Evolutionary conservation across 1,140 invertebrate species (phyloP).

Genomic region (Heliothis subflexa): DNA sequence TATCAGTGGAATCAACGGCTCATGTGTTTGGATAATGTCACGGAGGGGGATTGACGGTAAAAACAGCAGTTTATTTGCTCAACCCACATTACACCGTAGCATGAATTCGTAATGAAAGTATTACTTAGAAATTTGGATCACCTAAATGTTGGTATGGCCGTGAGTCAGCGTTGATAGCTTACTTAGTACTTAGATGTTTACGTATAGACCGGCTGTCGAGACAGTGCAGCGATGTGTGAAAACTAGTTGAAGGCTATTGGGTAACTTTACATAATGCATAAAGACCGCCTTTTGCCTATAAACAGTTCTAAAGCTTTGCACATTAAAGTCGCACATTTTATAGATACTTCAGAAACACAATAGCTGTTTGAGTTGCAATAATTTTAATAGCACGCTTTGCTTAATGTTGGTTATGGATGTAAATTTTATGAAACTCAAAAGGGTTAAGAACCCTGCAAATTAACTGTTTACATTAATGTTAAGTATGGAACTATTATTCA

Average conservation of each 20-base stretch:
- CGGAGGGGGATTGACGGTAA: slow-evolving; percentile 35
- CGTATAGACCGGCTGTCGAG: neutral
- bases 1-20: slow-evolving; percentile 37
- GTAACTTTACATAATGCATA: slow-evolving; percentile 3
- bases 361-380: no score
- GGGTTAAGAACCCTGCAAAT: no score
- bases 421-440: no score
- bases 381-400: no score
- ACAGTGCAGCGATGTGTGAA: neutral
- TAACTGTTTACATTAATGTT: no score
- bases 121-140: slow-evolving; percentile 35
- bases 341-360: no score
- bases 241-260: slow-evolving; percentile 26
- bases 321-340: no score
- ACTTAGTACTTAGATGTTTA: slow-evolving; percentile 17
- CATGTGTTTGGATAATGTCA: slow-evolving; percentile 16
- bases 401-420: no score
- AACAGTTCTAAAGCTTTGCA: no score
- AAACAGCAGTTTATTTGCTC: slow-evolving; percentile 43
- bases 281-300: neutral
- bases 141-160: slow-evolving; percentile 15
- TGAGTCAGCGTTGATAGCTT: slow-evolving; percentile 24
- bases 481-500: no score
- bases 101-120: slow-evolving; percentile 44
- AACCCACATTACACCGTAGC: slow-evolving; percentile 34